These are phyloP conservation scores for Mythimna albipuncta DNA, from an alignment of 2,888 invertebrate species.

Conservation along the genomic window DNA sequence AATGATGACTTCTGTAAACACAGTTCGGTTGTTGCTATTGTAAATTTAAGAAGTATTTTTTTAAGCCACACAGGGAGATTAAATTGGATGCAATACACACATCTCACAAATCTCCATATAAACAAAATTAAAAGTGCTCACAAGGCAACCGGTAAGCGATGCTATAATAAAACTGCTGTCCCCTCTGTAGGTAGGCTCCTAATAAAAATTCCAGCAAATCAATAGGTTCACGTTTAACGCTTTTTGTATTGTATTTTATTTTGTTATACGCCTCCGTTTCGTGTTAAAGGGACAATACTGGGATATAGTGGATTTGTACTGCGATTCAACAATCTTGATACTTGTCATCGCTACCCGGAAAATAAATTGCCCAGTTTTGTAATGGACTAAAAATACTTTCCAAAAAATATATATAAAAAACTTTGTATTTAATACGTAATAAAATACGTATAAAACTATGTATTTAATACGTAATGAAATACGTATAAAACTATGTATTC, in stretches of 20 bases:
- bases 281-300: conserved; percentile 89
- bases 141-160: conserved; percentile 56
- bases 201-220: conserved; percentile 91
- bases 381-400: not conserved
- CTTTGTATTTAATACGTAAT: no score
- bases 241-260: conserved; percentile 90
- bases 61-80: not conserved
- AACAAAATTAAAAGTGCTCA: conserved; percentile 64
- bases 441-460: no score
- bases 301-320: conserved; percentile 77
- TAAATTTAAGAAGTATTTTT: no score
- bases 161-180: conserved; percentile 82
- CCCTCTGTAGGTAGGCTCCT: conserved; percentile 84
- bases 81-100: not conserved
- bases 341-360: conserved; percentile 34
- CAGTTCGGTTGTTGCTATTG: no score
- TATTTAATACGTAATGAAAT: no score
- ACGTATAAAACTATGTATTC: no score
- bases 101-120: conserved; percentile 60
- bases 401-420: not conserved
- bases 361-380: not conserved
- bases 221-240: conserved; percentile 89
- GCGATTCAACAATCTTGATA: conserved; percentile 68
- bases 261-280: conserved; percentile 86
- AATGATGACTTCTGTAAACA: no score